These are phyloP conservation scores for Lutjanus argentimaculatus DNA, from an alignment of 2,797 vertebrate species.

Conservation along the genomic window DNA sequence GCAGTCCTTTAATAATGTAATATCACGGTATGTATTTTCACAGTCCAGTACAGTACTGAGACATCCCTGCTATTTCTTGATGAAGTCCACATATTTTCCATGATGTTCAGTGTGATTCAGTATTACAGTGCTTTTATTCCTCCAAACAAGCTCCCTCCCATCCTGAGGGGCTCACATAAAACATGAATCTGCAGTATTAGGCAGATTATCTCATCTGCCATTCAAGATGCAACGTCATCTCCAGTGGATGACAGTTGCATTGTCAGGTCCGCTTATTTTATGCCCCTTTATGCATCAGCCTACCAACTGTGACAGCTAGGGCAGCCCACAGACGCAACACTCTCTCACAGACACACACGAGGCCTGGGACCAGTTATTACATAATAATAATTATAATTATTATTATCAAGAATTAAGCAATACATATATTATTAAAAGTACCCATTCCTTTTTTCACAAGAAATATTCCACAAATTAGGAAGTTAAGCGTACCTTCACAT, in stretches of 20 bases:
- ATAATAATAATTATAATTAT: background rate
- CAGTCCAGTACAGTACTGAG: too few relatives aligned
- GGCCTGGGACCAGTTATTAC: background rate
- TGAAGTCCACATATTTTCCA: conserved; percentile 9
- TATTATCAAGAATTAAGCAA: background rate
- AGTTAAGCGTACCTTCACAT: background rate
- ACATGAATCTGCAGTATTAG: conserved; percentile 73
- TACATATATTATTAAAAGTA: background rate
- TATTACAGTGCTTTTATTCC: conserved; percentile 40
- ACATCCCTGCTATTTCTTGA: background rate
- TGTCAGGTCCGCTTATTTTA: conserved; percentile 60
- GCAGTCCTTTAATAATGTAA: too few relatives aligned
- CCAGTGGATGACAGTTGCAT: conserved; percentile 61
- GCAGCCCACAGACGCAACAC: conserved; percentile 30
- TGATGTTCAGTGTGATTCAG: conserved; percentile 32
- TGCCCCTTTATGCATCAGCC: conserved; percentile 52
- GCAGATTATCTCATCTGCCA: conserved; percentile 77
- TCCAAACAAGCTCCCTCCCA: conserved; percentile 30
- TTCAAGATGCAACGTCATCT: conserved; percentile 79
- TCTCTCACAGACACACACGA: conserved; percentile 10
- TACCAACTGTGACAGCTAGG: conserved; percentile 47
- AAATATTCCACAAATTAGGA: background rate
- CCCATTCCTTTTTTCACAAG: background rate
- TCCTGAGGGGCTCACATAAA: conserved; percentile 55
- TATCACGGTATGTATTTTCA: too few relatives aligned